phyloP scores from a whole-genome alignment of 1,140 invertebrate species.

The Drosophila bocqueti region DNA sequence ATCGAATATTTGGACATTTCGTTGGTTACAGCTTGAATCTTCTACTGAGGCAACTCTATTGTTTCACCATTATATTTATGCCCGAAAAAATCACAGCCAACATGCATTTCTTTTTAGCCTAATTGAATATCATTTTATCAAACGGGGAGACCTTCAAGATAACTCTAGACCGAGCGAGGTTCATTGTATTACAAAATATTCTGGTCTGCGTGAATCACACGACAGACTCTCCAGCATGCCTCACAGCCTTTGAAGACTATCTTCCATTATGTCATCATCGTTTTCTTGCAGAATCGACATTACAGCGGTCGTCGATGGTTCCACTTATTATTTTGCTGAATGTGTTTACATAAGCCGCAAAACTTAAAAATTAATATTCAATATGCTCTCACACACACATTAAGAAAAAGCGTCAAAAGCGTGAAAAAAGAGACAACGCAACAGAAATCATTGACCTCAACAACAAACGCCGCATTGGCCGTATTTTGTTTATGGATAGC shows the following conservation, averaged over 20 bases:
- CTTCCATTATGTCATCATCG: constrained; percentile 73
- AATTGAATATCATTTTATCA: constrained; percentile 67
- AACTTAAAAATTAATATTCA: constrained; percentile 75
- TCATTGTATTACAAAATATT: constrained; percentile 49
- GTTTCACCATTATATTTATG: constrained; percentile 56
- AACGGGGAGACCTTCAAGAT: constrained; percentile 44
- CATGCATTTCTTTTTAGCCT: constrained; percentile 76
- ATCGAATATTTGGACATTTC: constrained; percentile 58
- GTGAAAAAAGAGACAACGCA: constrained; percentile 67
- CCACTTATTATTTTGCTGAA: constrained; percentile 54
- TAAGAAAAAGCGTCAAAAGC: constrained; percentile 66
- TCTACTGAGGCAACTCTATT: constrained; percentile 43
- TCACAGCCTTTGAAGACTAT: constrained; percentile 8
- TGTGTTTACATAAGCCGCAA: constrained; percentile 70
- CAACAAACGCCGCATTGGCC: constrained; percentile 70
- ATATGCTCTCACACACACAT: constrained; percentile 51
- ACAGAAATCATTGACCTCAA: constrained; percentile 80
- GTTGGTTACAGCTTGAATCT: constrained; percentile 21
- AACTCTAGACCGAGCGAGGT: constrained; percentile 18
- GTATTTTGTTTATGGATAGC: constrained; percentile 71
- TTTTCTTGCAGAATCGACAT: constrained; percentile 48
- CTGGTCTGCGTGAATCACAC: constrained; percentile 47
- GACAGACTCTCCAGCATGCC: constrained; percentile 11
- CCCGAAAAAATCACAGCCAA: constrained; percentile 19
- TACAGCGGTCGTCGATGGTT: constrained; percentile 56